These are phyloP conservation scores for Dendroctonus valens DNA, from an alignment of 1,140 invertebrate species.

Conservation along the genomic window DNA sequence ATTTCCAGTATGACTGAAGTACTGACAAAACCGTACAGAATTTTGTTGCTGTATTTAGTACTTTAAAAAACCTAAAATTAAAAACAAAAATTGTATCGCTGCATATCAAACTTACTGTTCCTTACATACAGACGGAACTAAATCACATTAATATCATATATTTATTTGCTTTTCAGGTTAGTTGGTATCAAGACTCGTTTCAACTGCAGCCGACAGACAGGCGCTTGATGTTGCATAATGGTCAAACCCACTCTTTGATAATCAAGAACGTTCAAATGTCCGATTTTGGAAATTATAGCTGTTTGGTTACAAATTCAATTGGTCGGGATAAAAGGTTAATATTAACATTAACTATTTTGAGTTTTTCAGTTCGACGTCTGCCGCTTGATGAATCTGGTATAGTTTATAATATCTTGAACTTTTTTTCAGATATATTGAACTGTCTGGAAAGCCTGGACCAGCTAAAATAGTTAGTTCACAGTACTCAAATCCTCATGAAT, in stretches of 20 bases:
- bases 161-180: constrained; percentile 39
- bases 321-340: constrained; percentile 58
- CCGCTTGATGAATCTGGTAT: too few species aligned
- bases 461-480: constrained; percentile 62
- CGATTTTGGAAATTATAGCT: constrained; percentile 62
- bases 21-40: too few species aligned
- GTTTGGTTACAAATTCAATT: constrained; percentile 67
- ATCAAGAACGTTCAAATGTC: constrained; percentile 52
- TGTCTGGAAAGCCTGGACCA: constrained; percentile 65
- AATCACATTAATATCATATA: neutral
- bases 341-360: neutral
- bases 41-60: too few species aligned
- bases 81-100: neutral
- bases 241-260: constrained; percentile 51
- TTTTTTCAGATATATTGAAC: constrained; percentile 56
- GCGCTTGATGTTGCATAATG: constrained; percentile 52
- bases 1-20: too few species aligned
- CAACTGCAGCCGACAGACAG: constrained; percentile 53
- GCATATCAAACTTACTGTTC: neutral
- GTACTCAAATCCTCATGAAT: constrained; percentile 58
- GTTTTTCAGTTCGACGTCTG: too few species aligned
- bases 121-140: neutral
- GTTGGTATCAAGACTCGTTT: constrained; percentile 56
- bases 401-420: neutral
- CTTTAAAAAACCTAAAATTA: neutral